phyloP scores from a whole-genome alignment of 2,797 vertebrate species.

The Ibycter americanus region DNA sequence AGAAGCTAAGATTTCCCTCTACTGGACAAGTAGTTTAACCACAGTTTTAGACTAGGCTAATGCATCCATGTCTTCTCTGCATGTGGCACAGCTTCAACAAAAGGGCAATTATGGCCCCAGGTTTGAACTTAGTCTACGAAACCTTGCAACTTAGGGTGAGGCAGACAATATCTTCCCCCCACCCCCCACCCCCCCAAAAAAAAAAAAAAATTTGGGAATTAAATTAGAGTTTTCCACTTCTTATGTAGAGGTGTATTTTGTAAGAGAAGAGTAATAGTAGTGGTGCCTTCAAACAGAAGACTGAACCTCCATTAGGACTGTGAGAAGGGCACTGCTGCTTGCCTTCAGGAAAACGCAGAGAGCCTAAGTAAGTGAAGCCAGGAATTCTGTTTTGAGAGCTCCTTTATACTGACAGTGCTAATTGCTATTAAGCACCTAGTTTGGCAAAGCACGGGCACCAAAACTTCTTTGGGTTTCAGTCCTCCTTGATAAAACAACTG shows the following conservation, averaged over 20 bases:
- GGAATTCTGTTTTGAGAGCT: not conserved
- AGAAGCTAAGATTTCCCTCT: constrained; percentile 34
- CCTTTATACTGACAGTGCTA: not conserved
- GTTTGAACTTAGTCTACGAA: not conserved
- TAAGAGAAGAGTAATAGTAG: not conserved
- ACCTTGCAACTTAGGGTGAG: not conserved
- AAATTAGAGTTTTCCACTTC: not conserved
- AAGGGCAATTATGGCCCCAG: not conserved
- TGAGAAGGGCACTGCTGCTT: not conserved
- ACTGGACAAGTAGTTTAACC: not conserved
- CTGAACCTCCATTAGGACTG: not conserved
- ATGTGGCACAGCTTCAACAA: not conserved
- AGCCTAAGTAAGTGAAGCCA: not conserved
- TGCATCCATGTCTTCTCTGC: accelerated
- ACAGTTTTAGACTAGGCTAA: not conserved
- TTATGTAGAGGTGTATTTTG: accelerated
- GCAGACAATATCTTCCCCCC: not conserved
- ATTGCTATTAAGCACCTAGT: not conserved
- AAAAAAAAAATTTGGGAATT: not conserved
- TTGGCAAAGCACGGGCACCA: not conserved
- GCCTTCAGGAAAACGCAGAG: not conserved
- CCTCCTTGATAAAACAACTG: not conserved
- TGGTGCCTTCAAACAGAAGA: not conserved
- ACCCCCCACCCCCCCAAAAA: no score
- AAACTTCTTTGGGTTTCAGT: not conserved